Conservation (phyloP, 1,140 invertebrate species). For the Manduca sexta region DNA sequence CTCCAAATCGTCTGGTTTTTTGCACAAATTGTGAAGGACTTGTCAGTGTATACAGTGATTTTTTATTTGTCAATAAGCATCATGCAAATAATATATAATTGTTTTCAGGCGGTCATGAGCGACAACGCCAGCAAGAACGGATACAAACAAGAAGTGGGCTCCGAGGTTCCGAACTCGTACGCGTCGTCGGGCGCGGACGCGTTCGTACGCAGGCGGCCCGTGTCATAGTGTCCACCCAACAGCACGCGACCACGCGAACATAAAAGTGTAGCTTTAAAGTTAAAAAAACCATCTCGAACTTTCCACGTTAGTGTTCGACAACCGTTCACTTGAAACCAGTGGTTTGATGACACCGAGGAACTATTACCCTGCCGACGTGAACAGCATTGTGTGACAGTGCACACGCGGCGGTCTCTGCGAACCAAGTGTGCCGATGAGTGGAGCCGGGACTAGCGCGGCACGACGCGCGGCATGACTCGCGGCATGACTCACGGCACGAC, state of each 20-base stretch:
- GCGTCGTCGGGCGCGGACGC: slow-evolving; percentile 60
- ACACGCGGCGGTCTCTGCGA: no score
- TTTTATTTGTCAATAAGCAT: no score
- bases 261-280: slow-evolving; percentile 5
- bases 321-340: slow-evolving; percentile 5
- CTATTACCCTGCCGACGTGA: no score
- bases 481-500: no score
- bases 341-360: slow-evolving; percentile 1
- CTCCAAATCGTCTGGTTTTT: no score
- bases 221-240: slow-evolving; percentile 32
- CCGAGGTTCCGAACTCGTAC: slow-evolving; percentile 73
- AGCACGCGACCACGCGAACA: not conserved
- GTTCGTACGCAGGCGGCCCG: slow-evolving; percentile 51
- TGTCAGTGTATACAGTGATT: no score
- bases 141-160: slow-evolving; percentile 57
- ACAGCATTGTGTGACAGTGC: no score
- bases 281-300: slow-evolving; percentile 10
- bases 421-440: no score
- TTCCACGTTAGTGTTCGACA: slow-evolving; percentile 11
- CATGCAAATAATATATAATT: no score
- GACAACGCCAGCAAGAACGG: slow-evolving; percentile 63
- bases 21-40: no score
- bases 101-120: slow-evolving; percentile 70
- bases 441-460: no score
- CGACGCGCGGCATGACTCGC: no score